Evolutionary conservation across 2,797 vertebrate genomes (phyloP), one percentile per base, ranked within the genome.

Genomic region (Remorina albescens): DNA sequence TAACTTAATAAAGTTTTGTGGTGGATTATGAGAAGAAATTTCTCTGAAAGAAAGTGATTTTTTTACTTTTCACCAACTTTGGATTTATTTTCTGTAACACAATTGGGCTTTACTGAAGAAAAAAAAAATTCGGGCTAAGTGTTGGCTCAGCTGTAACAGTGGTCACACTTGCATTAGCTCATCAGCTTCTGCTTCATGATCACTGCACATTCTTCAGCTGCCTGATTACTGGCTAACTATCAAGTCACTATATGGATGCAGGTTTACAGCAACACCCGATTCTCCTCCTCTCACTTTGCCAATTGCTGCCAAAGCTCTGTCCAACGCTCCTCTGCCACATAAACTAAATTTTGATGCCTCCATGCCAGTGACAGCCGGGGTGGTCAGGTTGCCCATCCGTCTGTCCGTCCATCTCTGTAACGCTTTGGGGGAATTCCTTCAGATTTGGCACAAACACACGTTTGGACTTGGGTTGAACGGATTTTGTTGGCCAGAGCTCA

Each of bases 151-250:
- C 36, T 26, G 19, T 30, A 32, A 60, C 60, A 36, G 44, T 46
- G 51, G 75, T 65, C 21, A 4, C 37, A 41, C 42, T 64, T 55
- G 36, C 67, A 74, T 84, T 76, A 76, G 67, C 49, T 83, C 51
- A 83, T 81, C 77, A 57, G 57, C 46, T 50, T 71, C 56, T 53
- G 49, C 50, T 67, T 67, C 23, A 37, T 56, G n/a, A n/a, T 54
- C 23, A 42, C 19, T 7, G 41, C 53, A 63, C 39, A 61, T 69
- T 70, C 25, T 39, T 74, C 21, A 30, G 51, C 30, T 67, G 12
- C 47, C 51, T 34, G 23, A 34, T 71, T 44, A 41, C 42, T 25
- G 39, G 25, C 39, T 34, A 57, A 59, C 42, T 44, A 13, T 5
- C 15, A 34, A 3, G 46, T 63, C n/a, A 12, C 44, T n/a, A n/a